A percentile compares a stretch with the other conserved stretches of the same genome.
Conservation (phyloP, 1,140 invertebrate genomes). For the Sitobion miscanthi region DNA sequence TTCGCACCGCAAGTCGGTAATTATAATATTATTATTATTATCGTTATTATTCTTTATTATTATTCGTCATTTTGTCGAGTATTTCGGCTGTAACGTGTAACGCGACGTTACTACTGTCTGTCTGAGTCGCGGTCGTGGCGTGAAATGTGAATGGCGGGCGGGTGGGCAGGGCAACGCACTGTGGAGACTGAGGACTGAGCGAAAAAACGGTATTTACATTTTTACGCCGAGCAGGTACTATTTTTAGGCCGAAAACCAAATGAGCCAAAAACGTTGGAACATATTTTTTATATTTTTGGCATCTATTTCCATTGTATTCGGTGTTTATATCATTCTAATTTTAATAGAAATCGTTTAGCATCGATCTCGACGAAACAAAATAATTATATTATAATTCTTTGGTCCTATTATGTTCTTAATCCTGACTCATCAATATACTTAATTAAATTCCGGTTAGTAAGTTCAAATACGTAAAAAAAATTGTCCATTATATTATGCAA, state of each 20-base stretch:
- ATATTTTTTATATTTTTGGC: conserved; percentile 54
- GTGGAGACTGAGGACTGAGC: background rate
- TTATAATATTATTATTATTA: background rate
- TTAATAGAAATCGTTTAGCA: conserved; percentile 11
- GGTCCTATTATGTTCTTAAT: background rate
- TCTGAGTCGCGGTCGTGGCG: background rate
- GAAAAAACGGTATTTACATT: conserved; percentile 40
- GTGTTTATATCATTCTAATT: conserved; percentile 13
- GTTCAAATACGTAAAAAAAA: background rate
- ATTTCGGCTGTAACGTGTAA: background rate
- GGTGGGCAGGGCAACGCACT: background rate
- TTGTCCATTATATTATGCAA: background rate
- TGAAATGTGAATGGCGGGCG: background rate
- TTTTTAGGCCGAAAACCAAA: conserved; percentile 51
- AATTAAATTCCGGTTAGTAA: background rate
- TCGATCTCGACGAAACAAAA: background rate
- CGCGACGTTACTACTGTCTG: background rate
- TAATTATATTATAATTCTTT: background rate
- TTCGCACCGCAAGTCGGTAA: background rate
- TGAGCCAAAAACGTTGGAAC: conserved; percentile 36
- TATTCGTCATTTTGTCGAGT: too few species aligned
- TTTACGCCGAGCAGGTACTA: conserved; percentile 48
- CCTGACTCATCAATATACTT: background rate
- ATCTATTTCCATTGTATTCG: conserved; percentile 38
- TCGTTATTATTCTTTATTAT: background rate